A percentile compares a stretch with the other conserved stretches of the same genome.
phyloP scores from a whole-genome alignment of 1,140 invertebrate genomes.

The Rhopalosiphum maidis region DNA sequence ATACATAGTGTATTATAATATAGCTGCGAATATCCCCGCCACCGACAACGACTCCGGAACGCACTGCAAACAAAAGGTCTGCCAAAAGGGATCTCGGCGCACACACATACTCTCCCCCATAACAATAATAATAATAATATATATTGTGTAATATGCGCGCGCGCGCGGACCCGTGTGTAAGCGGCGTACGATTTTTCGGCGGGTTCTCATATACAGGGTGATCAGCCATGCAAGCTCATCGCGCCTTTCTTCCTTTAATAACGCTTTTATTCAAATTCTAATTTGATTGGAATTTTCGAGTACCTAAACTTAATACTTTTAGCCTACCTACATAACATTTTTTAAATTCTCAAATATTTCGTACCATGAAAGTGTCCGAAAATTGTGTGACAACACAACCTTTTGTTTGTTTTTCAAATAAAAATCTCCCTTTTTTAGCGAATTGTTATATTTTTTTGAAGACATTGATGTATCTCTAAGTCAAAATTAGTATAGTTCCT shows the following conservation, averaged over 20 bases:
- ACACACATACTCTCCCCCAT: neutral
- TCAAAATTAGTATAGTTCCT: too few relatives aligned
- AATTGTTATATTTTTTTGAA: too few relatives aligned
- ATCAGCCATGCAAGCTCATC: neutral
- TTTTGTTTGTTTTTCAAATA: neutral
- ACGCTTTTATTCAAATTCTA: neutral
- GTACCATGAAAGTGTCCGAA: neutral
- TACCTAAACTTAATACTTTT: neutral
- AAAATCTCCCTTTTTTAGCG: neutral
- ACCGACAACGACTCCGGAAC: neutral
- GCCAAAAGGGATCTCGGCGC: neutral
- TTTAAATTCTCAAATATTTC: neutral
- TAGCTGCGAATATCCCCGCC: neutral
- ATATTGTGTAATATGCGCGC: constrained; percentile 13
- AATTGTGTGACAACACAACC: neutral
- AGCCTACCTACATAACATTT: neutral
- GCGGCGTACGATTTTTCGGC: neutral
- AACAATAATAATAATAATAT: constrained; percentile 10
- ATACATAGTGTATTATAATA: neutral
- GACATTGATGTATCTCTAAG: too few relatives aligned
- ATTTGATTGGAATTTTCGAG: neutral
- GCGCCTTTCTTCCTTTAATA: neutral
- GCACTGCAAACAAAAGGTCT: constrained; percentile 21
- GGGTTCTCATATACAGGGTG: neutral
- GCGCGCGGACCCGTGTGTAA: neutral